A percentile compares a stretch with the other conserved stretches of the same genome.
Evolutionary conservation across 23 tunicate species (phyloP).

Genomic region (Corella eumyota): DNA sequence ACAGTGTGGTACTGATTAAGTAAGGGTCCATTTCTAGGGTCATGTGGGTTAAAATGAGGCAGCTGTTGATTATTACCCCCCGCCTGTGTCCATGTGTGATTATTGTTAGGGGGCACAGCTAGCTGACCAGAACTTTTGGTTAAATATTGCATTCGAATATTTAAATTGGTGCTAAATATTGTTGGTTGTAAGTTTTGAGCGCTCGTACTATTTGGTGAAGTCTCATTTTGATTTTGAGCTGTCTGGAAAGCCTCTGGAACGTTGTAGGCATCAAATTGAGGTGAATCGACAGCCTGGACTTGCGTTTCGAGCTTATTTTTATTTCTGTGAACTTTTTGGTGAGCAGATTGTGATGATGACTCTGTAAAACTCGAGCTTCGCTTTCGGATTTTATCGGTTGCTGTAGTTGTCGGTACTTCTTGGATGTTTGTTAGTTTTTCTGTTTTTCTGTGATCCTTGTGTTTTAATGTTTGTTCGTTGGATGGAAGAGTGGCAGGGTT

Average conservation of each 20-base stretch:
- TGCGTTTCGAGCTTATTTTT: slow-evolving; percentile 1
- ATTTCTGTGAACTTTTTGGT: background rate
- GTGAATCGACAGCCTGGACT: slow-evolving; percentile 2
- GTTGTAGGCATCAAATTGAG: slow-evolving; percentile 9
- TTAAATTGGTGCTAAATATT: slow-evolving; percentile 24
- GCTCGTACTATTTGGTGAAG: slow-evolving; percentile 9
- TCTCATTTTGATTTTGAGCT: background rate
- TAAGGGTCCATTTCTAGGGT: too few species aligned
- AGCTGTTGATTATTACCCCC: background rate
- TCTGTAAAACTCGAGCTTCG: slow-evolving; percentile 76
- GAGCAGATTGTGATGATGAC: background rate
- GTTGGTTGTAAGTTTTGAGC: slow-evolving; percentile 31
- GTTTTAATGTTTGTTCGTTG: background rate
- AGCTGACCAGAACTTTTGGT: slow-evolving; percentile 1
- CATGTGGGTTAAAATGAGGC: slow-evolving; percentile 3
- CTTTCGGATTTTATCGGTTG: slow-evolving; percentile 23
- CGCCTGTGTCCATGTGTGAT: slow-evolving; percentile 7
- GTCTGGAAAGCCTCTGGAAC: slow-evolving; percentile 12
- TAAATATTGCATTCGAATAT: slow-evolving; percentile 21
- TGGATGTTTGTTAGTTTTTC: slow-evolving; percentile 13
- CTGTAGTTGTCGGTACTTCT: background rate
- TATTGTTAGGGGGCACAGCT: background rate
- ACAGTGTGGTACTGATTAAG: too few species aligned
- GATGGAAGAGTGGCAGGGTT: slow-evolving; percentile 11
- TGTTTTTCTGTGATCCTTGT: background rate